Base-by-base conservation (phyloP, 2,888 invertebrate genomes). In the Chromoteleia sp. region DNA sequence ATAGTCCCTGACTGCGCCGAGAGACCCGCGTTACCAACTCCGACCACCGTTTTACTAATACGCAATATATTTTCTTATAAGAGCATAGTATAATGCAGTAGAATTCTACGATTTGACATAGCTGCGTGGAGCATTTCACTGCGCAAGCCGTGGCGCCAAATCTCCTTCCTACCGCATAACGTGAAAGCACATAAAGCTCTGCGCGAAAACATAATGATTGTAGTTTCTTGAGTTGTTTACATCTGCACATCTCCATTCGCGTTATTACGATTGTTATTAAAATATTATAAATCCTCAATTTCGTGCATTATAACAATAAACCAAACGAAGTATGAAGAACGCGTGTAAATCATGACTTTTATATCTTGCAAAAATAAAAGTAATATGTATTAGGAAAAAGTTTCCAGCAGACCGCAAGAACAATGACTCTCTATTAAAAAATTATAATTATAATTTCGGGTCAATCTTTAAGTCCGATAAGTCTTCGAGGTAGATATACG, bases 31-130 rank as follows among this genome's bases (percentile, higher is more conserved):
- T 65, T 74, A 74, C 74, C 21, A 74, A 65, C 74, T 65, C 74
- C 74, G 14, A 45, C 65, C 74, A 48, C 56, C 65, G 58, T 74
- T 74, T 74, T 74, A 65, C 74, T 74, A 74, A 74, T 74, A 74
- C 74, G 74, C 65, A 74, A 74, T 74, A 74, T 74, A 74, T 74
- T 74, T 74, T 74, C 63, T 63, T 74, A 74, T 63, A 74, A 54
- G 73, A 73, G 61, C 73, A 12, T 48, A 52, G 52, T 52, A 61
- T 71, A 61, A 71, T 71, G 52, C 61, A 61, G 39, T 39, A 52
- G 59, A 61, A 71, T 71, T 58, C 59, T 41, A 17, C 50, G 50
- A 61, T 71, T 71, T 71, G 71, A 71, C 71, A 71, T 70, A 70
- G 48, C 41, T 58, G 70, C 52, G 41, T 70, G 45, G 45, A 70